These are phyloP conservation scores for Ricordea florida DNA, from an alignment of 92 coral and sea anemone genomes.

Conservation along the genomic window DNA sequence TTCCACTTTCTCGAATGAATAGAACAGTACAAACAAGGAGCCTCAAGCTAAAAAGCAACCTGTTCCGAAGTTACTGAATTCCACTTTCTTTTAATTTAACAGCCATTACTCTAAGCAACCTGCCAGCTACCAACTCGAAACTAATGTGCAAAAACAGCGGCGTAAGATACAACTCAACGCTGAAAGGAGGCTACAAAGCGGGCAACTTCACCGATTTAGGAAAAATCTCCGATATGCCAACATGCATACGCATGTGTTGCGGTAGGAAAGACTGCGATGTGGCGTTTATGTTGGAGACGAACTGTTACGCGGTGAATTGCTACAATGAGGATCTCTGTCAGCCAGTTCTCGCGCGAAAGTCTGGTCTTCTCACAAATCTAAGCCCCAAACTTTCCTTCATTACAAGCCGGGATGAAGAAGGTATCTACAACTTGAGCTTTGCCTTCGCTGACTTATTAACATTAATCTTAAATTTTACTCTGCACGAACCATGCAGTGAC, in stretches of 20 bases:
- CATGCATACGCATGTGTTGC: slow-evolving; percentile 95
- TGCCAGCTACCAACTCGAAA: slow-evolving; percentile 86
- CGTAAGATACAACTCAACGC: slow-evolving; percentile 77
- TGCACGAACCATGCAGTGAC: too few relatives aligned
- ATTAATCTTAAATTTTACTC: too few relatives aligned
- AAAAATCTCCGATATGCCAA: slow-evolving; percentile 79
- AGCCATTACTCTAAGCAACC: slow-evolving; percentile 89
- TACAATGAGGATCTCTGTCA: slow-evolving; percentile 64
- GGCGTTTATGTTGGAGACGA: slow-evolving; percentile 88
- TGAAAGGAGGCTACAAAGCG: slow-evolving; percentile 93
- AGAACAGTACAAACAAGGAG: too few relatives aligned
- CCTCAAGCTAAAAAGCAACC: too few relatives aligned
- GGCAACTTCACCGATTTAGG: slow-evolving; percentile 90
- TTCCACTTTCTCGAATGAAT: too few relatives aligned
- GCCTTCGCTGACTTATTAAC: neutral
- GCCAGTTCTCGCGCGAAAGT: slow-evolving; percentile 86
- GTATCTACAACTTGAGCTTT: slow-evolving; percentile 9
- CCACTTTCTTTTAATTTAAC: neutral
- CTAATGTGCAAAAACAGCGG: slow-evolving; percentile 94
- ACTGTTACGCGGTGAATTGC: slow-evolving; percentile 91
- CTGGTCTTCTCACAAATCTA: slow-evolving; percentile 76
- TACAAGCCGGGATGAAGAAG: slow-evolving; percentile 97
- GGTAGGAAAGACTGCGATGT: slow-evolving; percentile 93
- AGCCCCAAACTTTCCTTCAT: slow-evolving; percentile 88
- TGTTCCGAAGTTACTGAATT: too few relatives aligned